Evolutionary conservation across 1,140 invertebrate species (phyloP).

Genomic region (Drosophila santomea): DNA sequence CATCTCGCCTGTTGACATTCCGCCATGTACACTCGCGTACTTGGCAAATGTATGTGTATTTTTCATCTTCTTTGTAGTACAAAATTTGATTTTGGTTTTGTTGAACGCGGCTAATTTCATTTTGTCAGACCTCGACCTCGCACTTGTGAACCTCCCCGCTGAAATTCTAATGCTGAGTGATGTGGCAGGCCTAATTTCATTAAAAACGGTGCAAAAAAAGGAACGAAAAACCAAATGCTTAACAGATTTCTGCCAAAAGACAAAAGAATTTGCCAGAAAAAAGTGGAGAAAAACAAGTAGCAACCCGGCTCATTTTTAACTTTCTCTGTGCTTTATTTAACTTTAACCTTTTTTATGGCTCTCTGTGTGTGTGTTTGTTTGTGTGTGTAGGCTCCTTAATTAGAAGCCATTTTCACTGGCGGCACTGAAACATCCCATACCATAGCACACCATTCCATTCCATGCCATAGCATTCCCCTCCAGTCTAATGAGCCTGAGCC

Average conservation of each 20-base stretch:
- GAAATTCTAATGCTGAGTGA: slow-evolving; percentile 66
- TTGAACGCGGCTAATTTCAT: slow-evolving; percentile 77
- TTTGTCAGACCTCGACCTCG: slow-evolving; percentile 56
- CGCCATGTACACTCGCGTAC: slow-evolving; percentile 27
- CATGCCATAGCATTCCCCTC: background rate
- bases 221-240: slow-evolving; percentile 42
- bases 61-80: slow-evolving; percentile 71
- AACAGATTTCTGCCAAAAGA: slow-evolving; percentile 60
- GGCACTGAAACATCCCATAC: slow-evolving; percentile 4
- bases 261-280: slow-evolving; percentile 32
- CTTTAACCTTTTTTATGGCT: slow-evolving; percentile 71
- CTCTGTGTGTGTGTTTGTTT: slow-evolving; percentile 21
- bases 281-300: slow-evolving; percentile 38
- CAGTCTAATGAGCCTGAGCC: slow-evolving; percentile 70
- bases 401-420: slow-evolving; percentile 61
- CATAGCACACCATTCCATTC: background rate
- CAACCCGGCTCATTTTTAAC: slow-evolving; percentile 67
- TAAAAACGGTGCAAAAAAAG: slow-evolving; percentile 53
- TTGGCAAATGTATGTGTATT: slow-evolving; percentile 50
- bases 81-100: slow-evolving; percentile 82
- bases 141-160: slow-evolving; percentile 1
- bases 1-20: slow-evolving; percentile 25
- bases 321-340: slow-evolving; percentile 61
- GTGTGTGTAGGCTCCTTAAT: slow-evolving; percentile 61
- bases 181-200: slow-evolving; percentile 76